Percentiles rank a stretch among this genome's conserved stretches.
These are phyloP conservation scores for Candidula unifasciata DNA, from an alignment of 2,888 invertebrate species.

Conservation along the genomic window DNA sequence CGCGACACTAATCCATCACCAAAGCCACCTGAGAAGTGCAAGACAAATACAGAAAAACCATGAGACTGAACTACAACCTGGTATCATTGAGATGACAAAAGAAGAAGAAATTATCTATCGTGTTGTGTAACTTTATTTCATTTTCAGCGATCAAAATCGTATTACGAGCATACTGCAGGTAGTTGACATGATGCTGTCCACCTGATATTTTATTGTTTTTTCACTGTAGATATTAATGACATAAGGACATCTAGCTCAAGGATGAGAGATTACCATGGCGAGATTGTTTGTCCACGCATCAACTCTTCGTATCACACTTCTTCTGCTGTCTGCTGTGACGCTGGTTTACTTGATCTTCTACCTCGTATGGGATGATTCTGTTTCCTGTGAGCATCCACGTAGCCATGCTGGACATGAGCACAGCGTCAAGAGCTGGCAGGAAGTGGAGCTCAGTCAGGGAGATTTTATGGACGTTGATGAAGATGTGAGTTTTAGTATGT, in stretches of 20 bases:
- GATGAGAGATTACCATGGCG: neutral
- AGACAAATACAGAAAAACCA: too few relatives aligned
- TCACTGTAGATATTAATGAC: neutral
- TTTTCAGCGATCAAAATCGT: neutral
- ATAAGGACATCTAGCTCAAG: neutral
- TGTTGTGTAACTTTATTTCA: too few relatives aligned
- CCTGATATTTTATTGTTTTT: neutral
- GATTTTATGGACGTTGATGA: neutral
- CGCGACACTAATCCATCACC: too few relatives aligned
- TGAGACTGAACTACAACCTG: too few relatives aligned
- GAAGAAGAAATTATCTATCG: too few relatives aligned
- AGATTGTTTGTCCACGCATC: neutral
- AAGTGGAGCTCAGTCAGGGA: too few relatives aligned
- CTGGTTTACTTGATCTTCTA: constrained; percentile 2
- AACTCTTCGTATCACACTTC: neutral
- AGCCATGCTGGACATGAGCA: neutral
- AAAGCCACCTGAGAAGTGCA: too few relatives aligned
- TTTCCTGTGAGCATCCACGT: neutral
- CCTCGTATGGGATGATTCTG: neutral
- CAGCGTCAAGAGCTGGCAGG: neutral
- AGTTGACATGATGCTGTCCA: neutral
- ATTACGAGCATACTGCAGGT: neutral
- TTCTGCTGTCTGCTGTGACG: neutral
- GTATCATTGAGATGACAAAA: too few relatives aligned
- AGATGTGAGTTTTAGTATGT: neutral